Evolutionary conservation across 2,113 vertebrate genomes (phyloP), one percentile per base, ranked within the genome.

Genomic region (Dinomys branickii): DNA sequence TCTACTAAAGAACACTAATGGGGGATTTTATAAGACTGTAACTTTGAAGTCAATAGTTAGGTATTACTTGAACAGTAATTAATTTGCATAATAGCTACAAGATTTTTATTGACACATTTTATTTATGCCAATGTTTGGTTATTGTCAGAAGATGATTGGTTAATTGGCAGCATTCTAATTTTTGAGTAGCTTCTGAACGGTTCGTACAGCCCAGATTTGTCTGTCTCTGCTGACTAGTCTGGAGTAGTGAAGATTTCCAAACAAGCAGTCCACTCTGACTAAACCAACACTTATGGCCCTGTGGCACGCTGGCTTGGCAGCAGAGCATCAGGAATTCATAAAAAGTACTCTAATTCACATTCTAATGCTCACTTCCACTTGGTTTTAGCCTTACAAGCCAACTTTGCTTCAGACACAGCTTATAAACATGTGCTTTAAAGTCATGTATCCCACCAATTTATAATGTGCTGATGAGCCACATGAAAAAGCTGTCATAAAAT

Each of bases 381-480:
- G n/a, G 1, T 61, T 0, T 12, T 75, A 69, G 89, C 9, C 1
- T 59, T 41, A 56, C 1, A 83, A 33, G 6, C 8, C 47, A 88
- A 67, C 3, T 96, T 87, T 67, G 44, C 16, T 35, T 89, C 41
- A 89, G 30, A 83, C 1, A 83, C 5, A 81, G 7, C 65, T 38
- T 84, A 69, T 65, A 97, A 78, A 61, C 28, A 65, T 35, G 4
- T 85, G 86, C 33, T 93, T 75, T 61, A 84, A 93, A 94, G 91
- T 63, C 3, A 93, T 83, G 73, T 94, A 3, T 54, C 22, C 61
- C 5, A 88, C 85, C 4, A 30, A 91, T 87, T 75, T 78, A 90
- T 58, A 85, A 41, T 69, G 1, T 59, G 71, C 7, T 35, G 30
- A 80, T 91, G 17, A 93, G 9, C 20, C 30, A 58, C 20, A 77